Percentiles rank a stretch among this genome's conserved stretches.
phyloP scores from a whole-genome alignment of 1,140 invertebrate species.

The Lysiphlebus fabarum region DNA sequence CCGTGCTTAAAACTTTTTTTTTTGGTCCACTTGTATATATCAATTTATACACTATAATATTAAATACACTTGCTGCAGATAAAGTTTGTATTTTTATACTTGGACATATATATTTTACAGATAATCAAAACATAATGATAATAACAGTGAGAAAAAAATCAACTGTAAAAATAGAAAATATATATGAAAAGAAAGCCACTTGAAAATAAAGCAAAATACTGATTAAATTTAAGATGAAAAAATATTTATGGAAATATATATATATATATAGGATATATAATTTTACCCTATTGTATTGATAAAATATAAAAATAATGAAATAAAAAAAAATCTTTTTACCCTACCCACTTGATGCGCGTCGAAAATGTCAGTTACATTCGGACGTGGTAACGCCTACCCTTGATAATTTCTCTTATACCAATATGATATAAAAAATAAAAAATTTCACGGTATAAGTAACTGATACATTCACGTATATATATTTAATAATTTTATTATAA shows the following conservation, averaged over 20 bases:
- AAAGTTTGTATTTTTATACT: neutral
- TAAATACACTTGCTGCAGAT: neutral
- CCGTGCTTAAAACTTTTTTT: conserved; percentile 41
- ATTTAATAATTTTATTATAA: neutral
- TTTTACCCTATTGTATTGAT: conserved; percentile 11
- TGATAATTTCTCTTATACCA: conserved; percentile 9
- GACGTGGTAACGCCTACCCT: conserved; percentile 22
- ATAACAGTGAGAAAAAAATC: conserved; percentile 35
- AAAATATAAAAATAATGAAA: neutral
- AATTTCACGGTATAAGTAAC: neutral
- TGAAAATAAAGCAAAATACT: conserved; percentile 2
- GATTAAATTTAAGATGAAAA: conserved; percentile 25
- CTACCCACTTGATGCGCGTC: conserved; percentile 47
- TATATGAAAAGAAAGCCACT: neutral
- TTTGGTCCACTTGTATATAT: conserved; percentile 8
- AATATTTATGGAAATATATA: conserved; percentile 52
- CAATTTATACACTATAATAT: neutral
- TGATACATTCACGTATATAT: neutral
- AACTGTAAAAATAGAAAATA: conserved; percentile 48
- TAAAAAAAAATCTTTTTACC: neutral
- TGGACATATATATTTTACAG: too few species aligned
- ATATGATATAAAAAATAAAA: neutral
- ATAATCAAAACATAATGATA: conserved; percentile 31
- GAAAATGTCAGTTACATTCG: conserved; percentile 49
- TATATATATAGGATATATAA: neutral